Conservation (phyloP, 2,888 invertebrate genomes). For the Rambutsinella grinnellia region DNA sequence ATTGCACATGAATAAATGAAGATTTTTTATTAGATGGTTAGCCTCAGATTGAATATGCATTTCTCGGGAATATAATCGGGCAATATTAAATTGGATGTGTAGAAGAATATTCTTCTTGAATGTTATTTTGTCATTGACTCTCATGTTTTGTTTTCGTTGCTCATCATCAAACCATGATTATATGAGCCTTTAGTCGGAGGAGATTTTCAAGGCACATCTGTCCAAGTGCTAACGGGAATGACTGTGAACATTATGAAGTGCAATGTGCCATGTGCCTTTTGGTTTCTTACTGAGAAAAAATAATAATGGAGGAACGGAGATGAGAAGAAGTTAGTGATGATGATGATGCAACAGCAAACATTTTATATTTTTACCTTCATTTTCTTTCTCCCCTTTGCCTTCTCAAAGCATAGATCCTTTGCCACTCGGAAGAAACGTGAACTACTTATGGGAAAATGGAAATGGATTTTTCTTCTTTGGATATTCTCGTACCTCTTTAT, state of each 20-base stretch:
- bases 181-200: too few species aligned
- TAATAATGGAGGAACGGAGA: background rate
- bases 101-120: too few species aligned
- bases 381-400: conserved; percentile 5
- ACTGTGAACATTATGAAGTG: conserved; percentile 48
- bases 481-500: conserved; percentile 1
- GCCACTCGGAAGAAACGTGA: conserved; percentile 7
- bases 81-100: too few species aligned
- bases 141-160: too few species aligned
- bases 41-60: too few species aligned
- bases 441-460: conserved; percentile 19
- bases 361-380: conserved; percentile 21
- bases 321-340: conserved; percentile 14
- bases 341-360: conserved; percentile 28
- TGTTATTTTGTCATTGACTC: too few species aligned
- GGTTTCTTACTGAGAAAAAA: conserved; percentile 31
- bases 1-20: conserved; percentile 11
- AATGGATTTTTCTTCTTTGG: conserved; percentile 1
- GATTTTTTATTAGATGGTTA: too few species aligned
- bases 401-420: conserved; percentile 34
- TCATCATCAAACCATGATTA: too few species aligned
- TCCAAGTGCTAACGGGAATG: conserved; percentile 50
- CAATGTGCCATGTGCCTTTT: conserved; percentile 51
- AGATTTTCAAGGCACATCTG: conserved; percentile 55
- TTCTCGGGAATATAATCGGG: too few species aligned